These are phyloP conservation scores for Sinocyclocheilus anshuiensis DNA, from an alignment of 2,113 vertebrate species.

Conservation along the genomic window DNA sequence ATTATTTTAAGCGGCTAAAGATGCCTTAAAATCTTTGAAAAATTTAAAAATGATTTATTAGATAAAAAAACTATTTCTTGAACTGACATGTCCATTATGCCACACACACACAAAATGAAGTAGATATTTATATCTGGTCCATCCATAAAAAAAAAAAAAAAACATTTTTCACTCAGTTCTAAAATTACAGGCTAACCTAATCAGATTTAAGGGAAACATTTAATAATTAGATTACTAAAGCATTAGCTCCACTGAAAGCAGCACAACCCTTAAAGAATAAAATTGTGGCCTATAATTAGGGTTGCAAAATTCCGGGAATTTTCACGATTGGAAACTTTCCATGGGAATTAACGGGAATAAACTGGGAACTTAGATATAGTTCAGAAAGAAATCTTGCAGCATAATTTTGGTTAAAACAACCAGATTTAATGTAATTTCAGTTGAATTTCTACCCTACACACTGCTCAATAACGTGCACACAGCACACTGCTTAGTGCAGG, in stretches of 20 bases:
- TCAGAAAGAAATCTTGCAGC: too few relatives aligned
- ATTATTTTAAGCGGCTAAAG: not conserved
- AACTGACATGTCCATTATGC: not conserved
- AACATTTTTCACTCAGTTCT: not conserved
- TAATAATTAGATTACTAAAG: not conserved
- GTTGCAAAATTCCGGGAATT: too few relatives aligned
- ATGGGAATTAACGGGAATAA: too few relatives aligned
- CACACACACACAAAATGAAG: not conserved
- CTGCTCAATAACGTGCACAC: too few relatives aligned
- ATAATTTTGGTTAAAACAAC: too few relatives aligned
- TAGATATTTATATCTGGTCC: not conserved
- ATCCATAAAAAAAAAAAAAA: not conserved
- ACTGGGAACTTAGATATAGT: too few relatives aligned
- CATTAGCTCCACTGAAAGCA: slow-evolving; percentile 1
- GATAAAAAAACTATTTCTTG: not conserved
- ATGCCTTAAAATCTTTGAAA: not conserved
- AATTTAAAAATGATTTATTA: not conserved
- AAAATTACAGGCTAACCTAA: not conserved
- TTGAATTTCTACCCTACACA: too few relatives aligned
- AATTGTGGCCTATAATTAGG: not conserved
- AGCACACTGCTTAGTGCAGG: too few relatives aligned
- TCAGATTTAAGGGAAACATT: not conserved
- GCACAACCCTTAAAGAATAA: not conserved
- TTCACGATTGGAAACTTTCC: too few relatives aligned
- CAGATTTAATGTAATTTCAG: too few relatives aligned